These are phyloP conservation scores for Leucophenga maculata DNA, from an alignment of 2,888 invertebrate genomes.

Conservation along the genomic window DNA sequence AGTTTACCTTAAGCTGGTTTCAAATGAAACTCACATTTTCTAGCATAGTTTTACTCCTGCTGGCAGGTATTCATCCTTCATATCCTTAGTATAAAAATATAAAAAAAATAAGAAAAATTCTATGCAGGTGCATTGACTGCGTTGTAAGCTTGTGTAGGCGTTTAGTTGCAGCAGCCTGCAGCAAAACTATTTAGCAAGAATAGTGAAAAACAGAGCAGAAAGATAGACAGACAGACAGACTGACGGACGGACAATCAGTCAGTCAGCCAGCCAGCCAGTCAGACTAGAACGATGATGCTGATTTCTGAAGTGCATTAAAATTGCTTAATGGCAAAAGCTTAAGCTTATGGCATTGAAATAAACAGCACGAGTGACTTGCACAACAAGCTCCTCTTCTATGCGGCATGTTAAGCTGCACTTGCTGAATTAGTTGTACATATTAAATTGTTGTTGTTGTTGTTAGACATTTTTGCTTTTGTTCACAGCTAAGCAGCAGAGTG, in stretches of 20 bases:
- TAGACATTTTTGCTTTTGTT: background rate
- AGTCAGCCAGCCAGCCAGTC: too few relatives aligned
- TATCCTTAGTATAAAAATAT: background rate
- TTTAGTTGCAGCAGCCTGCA: slow-evolving; percentile 24
- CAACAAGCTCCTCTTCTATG: background rate
- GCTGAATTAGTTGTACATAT: too few relatives aligned
- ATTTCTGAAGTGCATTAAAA: slow-evolving; percentile 43
- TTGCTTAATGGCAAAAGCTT: slow-evolving; percentile 34
- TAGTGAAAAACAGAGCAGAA: slow-evolving; percentile 32
- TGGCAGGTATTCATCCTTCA: background rate
- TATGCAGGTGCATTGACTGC: background rate
- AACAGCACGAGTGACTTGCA: background rate
- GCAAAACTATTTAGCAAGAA: slow-evolving; percentile 43
- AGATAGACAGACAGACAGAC: slow-evolving; percentile 19
- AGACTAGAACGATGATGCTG: slow-evolving; percentile 38
- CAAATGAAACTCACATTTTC: too few relatives aligned
- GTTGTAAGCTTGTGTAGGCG: background rate
- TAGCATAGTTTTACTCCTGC: too few relatives aligned
- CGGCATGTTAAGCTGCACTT: slow-evolving; percentile 7
- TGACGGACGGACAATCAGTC: background rate
- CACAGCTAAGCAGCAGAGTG: too few relatives aligned
- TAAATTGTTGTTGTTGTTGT: too few relatives aligned
- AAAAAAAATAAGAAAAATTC: background rate
- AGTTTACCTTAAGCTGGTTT: background rate
- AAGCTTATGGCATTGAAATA: slow-evolving; percentile 21